Conservation (phyloP, 2,113 vertebrate species). For the Strix aluco region DNA sequence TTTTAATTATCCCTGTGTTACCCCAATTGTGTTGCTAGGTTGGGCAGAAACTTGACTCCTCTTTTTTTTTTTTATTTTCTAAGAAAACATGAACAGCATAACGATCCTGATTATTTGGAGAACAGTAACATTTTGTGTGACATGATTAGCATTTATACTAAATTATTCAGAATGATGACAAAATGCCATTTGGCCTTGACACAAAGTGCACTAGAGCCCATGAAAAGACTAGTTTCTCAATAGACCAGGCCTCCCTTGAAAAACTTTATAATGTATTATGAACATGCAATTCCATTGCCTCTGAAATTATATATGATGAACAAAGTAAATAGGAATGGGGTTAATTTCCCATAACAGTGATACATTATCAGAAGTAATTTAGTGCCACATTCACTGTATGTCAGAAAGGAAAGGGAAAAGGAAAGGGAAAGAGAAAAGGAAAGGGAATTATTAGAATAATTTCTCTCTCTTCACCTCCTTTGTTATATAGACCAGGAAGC, state of each 20-base stretch:
- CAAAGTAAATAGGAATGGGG: not conserved
- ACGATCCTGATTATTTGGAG: not conserved
- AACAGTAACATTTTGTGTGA: not conserved
- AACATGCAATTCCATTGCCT: not conserved
- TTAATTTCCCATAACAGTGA: not conserved
- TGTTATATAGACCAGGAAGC: not conserved
- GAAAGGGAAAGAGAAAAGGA: not conserved
- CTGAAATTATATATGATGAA: not conserved
- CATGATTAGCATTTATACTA: not conserved
- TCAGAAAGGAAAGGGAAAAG: not conserved
- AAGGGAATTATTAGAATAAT: not conserved
- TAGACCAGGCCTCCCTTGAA: not conserved
- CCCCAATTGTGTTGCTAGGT: not conserved
- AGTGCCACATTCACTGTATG: not conserved
- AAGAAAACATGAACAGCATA: not conserved
- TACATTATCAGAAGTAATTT: not conserved
- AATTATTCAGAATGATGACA: not conserved
- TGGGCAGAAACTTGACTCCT: not conserved
- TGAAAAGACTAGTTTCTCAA: not conserved
- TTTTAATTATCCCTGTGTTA: not conserved
- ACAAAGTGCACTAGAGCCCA: not conserved
- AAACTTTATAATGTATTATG: not conserved
- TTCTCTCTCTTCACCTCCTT: not conserved
- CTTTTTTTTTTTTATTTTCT: not conserved
- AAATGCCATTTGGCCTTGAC: not conserved